A percentile compares a stretch with the other conserved stretches of the same genome.
These are phyloP conservation scores for Atherinosoma microstoma DNA, from an alignment of 2,797 vertebrate species.

Conservation along the genomic window DNA sequence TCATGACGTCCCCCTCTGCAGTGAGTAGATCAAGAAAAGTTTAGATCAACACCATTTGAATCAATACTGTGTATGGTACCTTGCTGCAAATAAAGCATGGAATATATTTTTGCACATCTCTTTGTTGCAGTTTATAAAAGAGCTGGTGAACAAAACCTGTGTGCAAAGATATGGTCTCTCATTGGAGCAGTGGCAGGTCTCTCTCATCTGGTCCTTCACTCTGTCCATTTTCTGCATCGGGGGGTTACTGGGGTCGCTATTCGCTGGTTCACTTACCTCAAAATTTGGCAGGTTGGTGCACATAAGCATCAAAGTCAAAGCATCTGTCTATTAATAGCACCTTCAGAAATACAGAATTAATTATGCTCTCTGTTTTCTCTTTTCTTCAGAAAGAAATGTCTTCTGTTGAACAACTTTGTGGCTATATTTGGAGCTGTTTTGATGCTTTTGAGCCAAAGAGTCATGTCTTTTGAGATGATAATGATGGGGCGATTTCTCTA, in stretches of 20 bases:
- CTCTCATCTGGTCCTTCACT: constrained; percentile 82
- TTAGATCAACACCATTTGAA: too few species aligned
- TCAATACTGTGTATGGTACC: not conserved
- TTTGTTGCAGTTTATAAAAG: constrained; percentile 78
- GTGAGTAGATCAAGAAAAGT: constrained; percentile 70
- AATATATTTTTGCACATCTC: constrained; percentile 1
- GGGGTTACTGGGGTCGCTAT: constrained; percentile 74
- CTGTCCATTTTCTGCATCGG: constrained; percentile 81
- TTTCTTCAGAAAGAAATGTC: constrained; percentile 73
- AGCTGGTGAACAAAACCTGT: constrained; percentile 79
- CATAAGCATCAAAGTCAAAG: not conserved
- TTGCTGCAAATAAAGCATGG: not conserved
- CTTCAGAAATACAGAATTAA: not conserved
- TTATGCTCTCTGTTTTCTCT: constrained; percentile 10
- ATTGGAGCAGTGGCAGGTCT: constrained; percentile 74
- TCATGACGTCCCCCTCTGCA: constrained; percentile 83
- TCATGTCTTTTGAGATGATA: constrained; percentile 85
- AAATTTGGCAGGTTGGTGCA: constrained; percentile 74
- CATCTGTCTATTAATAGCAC: not conserved
- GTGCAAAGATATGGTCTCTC: constrained; percentile 62
- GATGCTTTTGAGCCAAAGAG: constrained; percentile 76
- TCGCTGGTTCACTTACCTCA: constrained; percentile 40
- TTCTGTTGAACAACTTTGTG: constrained; percentile 77
- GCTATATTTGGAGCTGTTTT: constrained; percentile 73
- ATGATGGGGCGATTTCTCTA: constrained; percentile 80